Conservation (phyloP, 1,140 invertebrate genomes). For the Euura saliciscinereae region DNA sequence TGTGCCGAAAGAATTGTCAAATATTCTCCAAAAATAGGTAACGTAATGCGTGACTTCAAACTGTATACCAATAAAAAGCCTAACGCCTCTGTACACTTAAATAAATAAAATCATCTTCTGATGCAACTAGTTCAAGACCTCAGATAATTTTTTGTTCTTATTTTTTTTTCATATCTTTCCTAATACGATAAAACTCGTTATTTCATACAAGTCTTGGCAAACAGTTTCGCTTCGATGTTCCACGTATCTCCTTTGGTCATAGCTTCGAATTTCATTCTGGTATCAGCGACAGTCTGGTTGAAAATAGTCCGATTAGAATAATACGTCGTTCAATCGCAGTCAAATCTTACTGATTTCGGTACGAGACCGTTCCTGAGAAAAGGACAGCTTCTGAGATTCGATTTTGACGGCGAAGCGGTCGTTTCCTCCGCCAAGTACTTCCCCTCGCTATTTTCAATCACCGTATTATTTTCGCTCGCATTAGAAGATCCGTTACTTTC, state of each 20-base stretch:
- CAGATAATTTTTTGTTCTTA: background rate
- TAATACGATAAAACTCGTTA: too few species aligned
- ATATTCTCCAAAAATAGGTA: too few species aligned
- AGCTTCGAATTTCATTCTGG: background rate
- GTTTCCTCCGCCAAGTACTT: background rate
- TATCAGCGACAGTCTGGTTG: background rate
- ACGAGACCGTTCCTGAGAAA: constrained; percentile 33
- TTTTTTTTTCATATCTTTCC: background rate
- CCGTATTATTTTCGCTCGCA: constrained; percentile 23
- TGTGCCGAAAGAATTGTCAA: too few species aligned
- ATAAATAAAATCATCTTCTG: background rate
- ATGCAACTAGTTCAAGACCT: background rate
- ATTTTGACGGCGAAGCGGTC: constrained; percentile 28
- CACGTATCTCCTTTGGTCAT: background rate
- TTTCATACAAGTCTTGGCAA: too few species aligned
- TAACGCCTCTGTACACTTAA: background rate
- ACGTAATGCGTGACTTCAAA: background rate
- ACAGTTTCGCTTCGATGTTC: background rate
- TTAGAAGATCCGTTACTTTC: constrained; percentile 12
- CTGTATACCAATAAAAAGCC: background rate
- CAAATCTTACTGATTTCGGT: constrained; percentile 46
- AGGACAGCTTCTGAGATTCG: constrained; percentile 30
- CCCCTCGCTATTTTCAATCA: constrained; percentile 25
- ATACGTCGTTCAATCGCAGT: constrained; percentile 26
- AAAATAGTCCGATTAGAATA: constrained; percentile 7